These are phyloP conservation scores for Tachycineta bicolor DNA, from an alignment of 2,113 vertebrate species.

Conservation along the genomic window DNA sequence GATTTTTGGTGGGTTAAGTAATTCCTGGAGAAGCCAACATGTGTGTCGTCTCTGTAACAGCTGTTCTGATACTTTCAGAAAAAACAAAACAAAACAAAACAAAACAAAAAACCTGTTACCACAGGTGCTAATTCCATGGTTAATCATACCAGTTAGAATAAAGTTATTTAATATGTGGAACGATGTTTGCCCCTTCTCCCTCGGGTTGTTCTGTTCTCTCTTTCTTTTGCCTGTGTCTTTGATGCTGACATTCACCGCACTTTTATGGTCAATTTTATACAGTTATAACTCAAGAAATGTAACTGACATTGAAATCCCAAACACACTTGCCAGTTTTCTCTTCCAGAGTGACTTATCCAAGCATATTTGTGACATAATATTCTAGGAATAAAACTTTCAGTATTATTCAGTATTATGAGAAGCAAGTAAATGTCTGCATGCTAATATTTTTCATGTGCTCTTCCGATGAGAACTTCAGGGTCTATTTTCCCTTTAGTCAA, in stretches of 20 bases:
- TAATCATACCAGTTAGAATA: not conserved
- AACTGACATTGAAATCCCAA: not conserved
- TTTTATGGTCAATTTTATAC: not conserved
- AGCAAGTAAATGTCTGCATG: not conserved
- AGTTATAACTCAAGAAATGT: not conserved
- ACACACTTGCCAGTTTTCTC: not conserved
- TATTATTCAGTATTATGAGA: not conserved
- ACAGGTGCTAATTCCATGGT: not conserved
- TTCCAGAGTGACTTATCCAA: not conserved
- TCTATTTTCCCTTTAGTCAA: not conserved
- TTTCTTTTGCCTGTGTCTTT: not conserved
- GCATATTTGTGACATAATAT: not conserved
- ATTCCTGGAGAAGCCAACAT: not conserved
- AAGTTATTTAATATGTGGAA: not conserved
- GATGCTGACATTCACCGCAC: not conserved
- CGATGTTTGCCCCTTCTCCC: not conserved
- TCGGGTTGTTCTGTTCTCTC: not conserved
- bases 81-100: not conserved
- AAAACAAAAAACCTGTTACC: not conserved
- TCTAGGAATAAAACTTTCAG: not conserved
- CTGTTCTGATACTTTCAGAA: not conserved
- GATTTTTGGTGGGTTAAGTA: not conserved
- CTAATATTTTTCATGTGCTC: not conserved
- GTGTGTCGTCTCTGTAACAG: not conserved
- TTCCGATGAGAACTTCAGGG: not conserved